These are phyloP conservation scores for Dendroctonus ponderosae DNA, from an alignment of 1,140 invertebrate species.

Conservation along the genomic window DNA sequence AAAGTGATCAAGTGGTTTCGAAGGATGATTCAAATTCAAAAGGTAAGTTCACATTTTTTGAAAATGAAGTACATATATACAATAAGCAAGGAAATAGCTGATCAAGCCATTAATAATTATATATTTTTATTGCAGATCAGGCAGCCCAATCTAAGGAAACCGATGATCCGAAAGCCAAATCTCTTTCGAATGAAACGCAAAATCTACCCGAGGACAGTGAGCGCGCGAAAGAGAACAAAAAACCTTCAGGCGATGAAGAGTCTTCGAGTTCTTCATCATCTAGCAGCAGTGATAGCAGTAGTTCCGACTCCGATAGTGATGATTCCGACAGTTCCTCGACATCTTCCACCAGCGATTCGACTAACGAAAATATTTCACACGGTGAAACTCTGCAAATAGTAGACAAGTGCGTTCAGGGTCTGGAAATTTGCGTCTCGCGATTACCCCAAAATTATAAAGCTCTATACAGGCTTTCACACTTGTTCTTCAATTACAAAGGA, in stretches of 20 bases:
- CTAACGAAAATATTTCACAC: conserved; percentile 43
- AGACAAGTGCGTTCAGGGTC: conserved; percentile 50
- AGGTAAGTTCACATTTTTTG: too few species aligned
- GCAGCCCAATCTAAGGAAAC: too few species aligned
- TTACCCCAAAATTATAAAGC: conserved; percentile 94
- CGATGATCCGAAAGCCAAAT: too few species aligned
- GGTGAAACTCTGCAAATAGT: conserved; percentile 44
- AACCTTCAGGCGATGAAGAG: conserved; percentile 34
- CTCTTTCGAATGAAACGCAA: too few species aligned
- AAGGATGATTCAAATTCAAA: conserved; percentile 17
- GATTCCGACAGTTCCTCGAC: conserved; percentile 42
- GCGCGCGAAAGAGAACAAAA: conserved; percentile 1
- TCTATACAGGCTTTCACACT: conserved; percentile 80
- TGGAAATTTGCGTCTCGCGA: conserved; percentile 80
- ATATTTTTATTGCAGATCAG: too few species aligned
- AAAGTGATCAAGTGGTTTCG: conserved; percentile 26
- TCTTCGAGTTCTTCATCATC: conserved; percentile 39
- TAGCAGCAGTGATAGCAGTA: conserved; percentile 35
- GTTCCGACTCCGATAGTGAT: conserved; percentile 46
- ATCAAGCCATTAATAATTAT: too few species aligned
- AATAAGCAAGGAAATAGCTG: too few species aligned
- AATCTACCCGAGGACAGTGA: background rate
- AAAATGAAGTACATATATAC: too few species aligned
- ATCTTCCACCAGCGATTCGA: conserved; percentile 41
- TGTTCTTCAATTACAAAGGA: conserved; percentile 73